Evolutionary conservation across 2,888 invertebrate genomes (phyloP).

Genomic region (Strigamia crassipes): DNA sequence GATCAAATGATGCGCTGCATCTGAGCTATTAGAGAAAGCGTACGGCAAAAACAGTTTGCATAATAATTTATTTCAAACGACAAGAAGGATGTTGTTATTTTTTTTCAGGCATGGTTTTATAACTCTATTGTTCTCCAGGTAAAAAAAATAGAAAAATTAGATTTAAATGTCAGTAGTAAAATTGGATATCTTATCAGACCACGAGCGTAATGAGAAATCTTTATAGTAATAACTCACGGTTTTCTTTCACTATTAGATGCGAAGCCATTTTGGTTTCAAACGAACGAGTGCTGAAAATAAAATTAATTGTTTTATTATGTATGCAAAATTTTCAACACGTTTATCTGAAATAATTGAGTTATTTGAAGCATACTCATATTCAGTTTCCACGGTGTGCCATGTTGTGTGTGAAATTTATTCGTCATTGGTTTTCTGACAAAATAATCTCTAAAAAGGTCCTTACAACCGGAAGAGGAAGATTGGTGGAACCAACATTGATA

Average conservation of each 20-base stretch:
- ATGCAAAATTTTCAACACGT: no score
- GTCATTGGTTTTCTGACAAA: not conserved
- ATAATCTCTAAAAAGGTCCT: conserved; percentile 10
- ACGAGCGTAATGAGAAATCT: not conserved
- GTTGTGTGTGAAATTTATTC: conserved; percentile 5
- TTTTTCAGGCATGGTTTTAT: not conserved
- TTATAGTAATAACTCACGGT: not conserved
- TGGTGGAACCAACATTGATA: conserved; percentile 32
- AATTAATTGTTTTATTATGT: no score
- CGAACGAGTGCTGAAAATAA: no score
- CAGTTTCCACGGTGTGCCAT: not conserved
- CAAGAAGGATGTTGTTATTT: conserved; percentile 16
- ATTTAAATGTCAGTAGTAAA: conserved; percentile 20
- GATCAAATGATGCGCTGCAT: not conserved
- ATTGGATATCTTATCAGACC: conserved; percentile 27
- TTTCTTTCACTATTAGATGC: not conserved
- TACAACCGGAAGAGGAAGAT: conserved; percentile 23
- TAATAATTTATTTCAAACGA: not conserved
- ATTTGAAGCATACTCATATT: not conserved
- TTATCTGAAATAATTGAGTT: no score
- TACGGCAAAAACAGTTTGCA: not conserved
- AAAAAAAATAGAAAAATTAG: not conserved
- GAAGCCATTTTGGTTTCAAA: no score
- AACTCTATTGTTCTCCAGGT: conserved; percentile 17
- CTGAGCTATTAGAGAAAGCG: not conserved